Evolutionary conservation across 2,113 vertebrate genomes (phyloP), one percentile per base, ranked within the genome.

Genomic region (Cardinalis cardinalis): DNA sequence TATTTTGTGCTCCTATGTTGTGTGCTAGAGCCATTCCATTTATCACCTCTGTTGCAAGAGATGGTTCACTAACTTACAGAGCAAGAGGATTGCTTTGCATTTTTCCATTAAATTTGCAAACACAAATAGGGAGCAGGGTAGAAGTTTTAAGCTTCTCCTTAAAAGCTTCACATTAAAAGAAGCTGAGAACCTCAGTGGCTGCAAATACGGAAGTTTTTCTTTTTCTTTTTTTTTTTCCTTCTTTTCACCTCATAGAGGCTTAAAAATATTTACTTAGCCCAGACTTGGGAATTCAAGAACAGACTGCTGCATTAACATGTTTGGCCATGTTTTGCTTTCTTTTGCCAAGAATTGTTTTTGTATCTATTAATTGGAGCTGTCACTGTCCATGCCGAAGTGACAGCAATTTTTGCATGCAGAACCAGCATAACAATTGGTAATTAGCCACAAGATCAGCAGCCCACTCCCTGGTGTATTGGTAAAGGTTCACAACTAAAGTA

Each of bases 261-360:
- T 91, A 66, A 91, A 91, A 72, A 32, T 89, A 69, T n/a, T 92
- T 70, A 64, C 31, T 51, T 78, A 34, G 40, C 78, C 18, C 43
- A 84, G 74, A 61, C 38, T 90, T 95, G 51, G 32, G 44, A 94
- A 93, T 86, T 93, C 26, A 81, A 51, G 88, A 95, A 78, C 60
- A 93, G 87, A 84, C 87, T 89, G 79, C 78, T 91, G 40, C 73
- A 92, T 96, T 96, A 94, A 74, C 85, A 80, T 93, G 88, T 93
- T 95, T 72, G 91, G 73, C 92, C 76, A 77, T 94, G 88, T 90
- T 93, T 89, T 95, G 66, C 71, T 94, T 88, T 88, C 89, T 78
- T 68, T 61, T 94, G 94, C 89, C 88, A 96, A 90, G 58, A 73
- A 82, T 88, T 95, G 69, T 83, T 95, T 94, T 93, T 91, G 79